Evolutionary conservation across 2,113 vertebrate genomes (phyloP).

Genomic region (Myrmecophaga tridactyla): DNA sequence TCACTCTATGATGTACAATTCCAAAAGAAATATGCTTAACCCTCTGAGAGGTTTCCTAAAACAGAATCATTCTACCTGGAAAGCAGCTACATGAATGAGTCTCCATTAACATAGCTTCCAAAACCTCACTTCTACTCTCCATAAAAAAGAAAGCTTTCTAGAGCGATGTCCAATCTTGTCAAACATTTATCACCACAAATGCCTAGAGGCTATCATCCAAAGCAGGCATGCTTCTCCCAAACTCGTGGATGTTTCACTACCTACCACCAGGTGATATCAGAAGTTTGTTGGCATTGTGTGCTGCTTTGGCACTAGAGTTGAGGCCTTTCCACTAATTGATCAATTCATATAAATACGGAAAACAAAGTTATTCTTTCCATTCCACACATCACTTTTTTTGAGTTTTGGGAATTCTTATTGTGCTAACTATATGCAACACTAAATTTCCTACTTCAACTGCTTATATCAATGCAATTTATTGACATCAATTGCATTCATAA

Average conservation of each 20-base stretch:
- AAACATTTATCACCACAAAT: constrained; percentile 59
- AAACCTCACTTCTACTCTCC: constrained; percentile 53
- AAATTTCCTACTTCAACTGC: too few relatives aligned
- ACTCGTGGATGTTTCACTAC: background rate
- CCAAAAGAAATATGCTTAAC: constrained; percentile 54
- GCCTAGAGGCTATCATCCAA: background rate
- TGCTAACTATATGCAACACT: too few relatives aligned
- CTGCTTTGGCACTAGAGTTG: background rate
- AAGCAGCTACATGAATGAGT: constrained; percentile 22
- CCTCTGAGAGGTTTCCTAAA: constrained; percentile 43
- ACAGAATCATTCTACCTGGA: constrained; percentile 10
- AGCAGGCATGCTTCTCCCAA: background rate
- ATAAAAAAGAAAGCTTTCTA: constrained; percentile 38
- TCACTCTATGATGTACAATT: constrained; percentile 28
- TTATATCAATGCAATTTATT: too few relatives aligned
- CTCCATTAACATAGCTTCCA: constrained; percentile 47
- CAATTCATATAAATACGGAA: background rate
- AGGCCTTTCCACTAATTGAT: background rate
- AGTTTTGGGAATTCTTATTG: too few relatives aligned
- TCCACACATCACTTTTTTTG: background rate
- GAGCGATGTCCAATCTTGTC: constrained; percentile 16
- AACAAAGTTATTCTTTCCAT: background rate
- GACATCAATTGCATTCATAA: too few relatives aligned
- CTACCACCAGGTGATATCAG: background rate
- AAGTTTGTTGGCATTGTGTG: background rate